Conservation (phyloP, 2,113 vertebrate genomes). For the Cercocebus atys region DNA sequence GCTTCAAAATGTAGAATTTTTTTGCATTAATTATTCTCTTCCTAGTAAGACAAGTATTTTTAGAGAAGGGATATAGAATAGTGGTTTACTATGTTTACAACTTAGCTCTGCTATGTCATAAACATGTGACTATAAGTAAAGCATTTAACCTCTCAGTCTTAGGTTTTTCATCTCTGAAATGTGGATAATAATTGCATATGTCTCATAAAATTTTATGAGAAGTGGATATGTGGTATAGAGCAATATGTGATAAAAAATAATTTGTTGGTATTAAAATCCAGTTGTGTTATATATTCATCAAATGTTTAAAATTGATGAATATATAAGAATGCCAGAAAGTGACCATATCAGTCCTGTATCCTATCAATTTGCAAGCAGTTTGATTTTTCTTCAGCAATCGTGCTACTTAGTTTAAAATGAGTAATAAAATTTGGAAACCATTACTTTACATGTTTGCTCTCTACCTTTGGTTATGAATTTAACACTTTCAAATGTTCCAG, state of each 20-base stretch:
- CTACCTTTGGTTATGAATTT: not conserved
- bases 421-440: slow-evolving; percentile 11
- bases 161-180: not conserved
- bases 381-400: not conserved
- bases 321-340: not conserved
- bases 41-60: not conserved
- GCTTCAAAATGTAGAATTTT: not conserved
- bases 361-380: not conserved
- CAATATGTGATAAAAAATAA: not conserved
- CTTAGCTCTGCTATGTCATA: not conserved
- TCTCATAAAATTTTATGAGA: not conserved
- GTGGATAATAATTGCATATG: not conserved
- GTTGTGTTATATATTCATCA: not conserved
- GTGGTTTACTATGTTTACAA: not conserved
- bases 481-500: not conserved
- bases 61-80: not conserved
- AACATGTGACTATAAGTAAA: not conserved
- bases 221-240: not conserved
- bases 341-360: not conserved
- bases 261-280: not conserved
- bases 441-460: not conserved
- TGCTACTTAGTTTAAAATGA: not conserved
- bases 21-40: not conserved
- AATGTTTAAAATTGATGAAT: not conserved
- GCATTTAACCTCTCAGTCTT: not conserved